phyloP scores from a whole-genome alignment of 2,797 vertebrate species.

The Phataginus tetradactyla region DNA sequence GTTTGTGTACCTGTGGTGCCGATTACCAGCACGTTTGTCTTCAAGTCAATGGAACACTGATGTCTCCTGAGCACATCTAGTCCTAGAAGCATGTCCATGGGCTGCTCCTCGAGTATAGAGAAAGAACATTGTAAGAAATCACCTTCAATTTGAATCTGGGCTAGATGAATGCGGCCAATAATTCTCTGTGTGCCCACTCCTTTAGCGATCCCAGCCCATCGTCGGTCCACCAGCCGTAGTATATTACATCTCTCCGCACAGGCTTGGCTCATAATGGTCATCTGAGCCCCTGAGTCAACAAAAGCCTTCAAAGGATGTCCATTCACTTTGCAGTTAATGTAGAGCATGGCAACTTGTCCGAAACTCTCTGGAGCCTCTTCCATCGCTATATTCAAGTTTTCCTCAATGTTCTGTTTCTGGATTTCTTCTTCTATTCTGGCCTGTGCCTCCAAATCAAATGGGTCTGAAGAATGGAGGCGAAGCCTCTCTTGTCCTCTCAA shows the following conservation, averaged over 20 bases:
- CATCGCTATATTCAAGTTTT: constrained; percentile 99
- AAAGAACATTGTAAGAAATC: constrained; percentile 98
- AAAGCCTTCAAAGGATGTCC: constrained; percentile 98
- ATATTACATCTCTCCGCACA: constrained; percentile 98
- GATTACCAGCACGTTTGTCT: constrained; percentile 95
- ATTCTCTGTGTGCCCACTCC: constrained; percentile 98
- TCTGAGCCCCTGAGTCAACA: constrained; percentile 99
- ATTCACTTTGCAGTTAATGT: constrained; percentile 98
- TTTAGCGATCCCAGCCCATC: constrained; percentile 98
- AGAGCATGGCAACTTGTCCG: constrained; percentile 98
- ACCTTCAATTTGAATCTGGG: constrained; percentile 98
- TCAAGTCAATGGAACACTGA: constrained; percentile 98
- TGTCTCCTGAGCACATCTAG: constrained; percentile 99
- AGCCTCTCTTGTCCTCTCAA: constrained; percentile 94
- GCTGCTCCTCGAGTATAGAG: constrained; percentile 97
- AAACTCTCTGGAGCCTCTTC: constrained; percentile 99
- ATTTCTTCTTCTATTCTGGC: constrained; percentile 99
- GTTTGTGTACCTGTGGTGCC: constrained; percentile 97
- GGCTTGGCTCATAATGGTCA: constrained; percentile 99
- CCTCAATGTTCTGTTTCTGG: constrained; percentile 97
- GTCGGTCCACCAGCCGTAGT: constrained; percentile 95
- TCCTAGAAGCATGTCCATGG: constrained; percentile 99
- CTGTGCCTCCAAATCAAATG: constrained; percentile 97
- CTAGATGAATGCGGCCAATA: constrained; percentile 96
- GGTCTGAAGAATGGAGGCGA: constrained; percentile 93